Percentiles rank a stretch among this genome's conserved stretches.
These are phyloP conservation scores for Henicopernis longicauda DNA, from an alignment of 2,113 vertebrate species.

Conservation along the genomic window DNA sequence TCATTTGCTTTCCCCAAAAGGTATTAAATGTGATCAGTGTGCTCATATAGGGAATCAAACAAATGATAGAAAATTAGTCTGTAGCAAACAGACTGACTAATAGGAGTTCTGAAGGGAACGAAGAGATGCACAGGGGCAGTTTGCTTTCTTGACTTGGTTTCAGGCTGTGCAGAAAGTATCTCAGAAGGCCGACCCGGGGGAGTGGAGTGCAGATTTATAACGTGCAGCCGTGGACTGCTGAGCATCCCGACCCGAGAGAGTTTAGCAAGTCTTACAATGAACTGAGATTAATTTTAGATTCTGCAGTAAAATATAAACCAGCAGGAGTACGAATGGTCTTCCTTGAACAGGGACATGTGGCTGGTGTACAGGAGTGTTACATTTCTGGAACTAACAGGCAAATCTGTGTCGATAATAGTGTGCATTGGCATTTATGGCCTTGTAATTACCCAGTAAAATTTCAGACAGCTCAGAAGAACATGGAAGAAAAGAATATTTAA, in stretches of 20 bases:
- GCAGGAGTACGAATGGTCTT: not conserved
- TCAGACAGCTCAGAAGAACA: not conserved
- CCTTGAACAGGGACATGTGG: not conserved
- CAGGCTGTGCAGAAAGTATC: not conserved
- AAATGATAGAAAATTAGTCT: not conserved
- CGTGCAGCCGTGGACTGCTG: not conserved
- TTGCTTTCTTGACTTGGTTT: not conserved
- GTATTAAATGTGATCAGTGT: not conserved
- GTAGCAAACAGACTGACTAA: not conserved
- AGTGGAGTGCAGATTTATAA: not conserved
- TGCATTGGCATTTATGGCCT: not conserved
- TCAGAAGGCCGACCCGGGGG: not conserved
- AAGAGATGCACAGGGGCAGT: not conserved
- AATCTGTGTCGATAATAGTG: not conserved
- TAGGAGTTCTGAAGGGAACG: not conserved
- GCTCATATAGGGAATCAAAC: not conserved
- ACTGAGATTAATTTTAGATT: not conserved
- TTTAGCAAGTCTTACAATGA: not conserved
- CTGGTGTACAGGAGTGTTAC: not conserved
- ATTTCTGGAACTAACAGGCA: not conserved
- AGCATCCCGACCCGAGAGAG: not conserved
- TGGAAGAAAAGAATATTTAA: not conserved
- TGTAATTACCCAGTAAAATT: not conserved
- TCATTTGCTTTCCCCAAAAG: not conserved
- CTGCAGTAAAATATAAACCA: not conserved